These are phyloP conservation scores for Volucella bombylans DNA, from an alignment of 2,888 invertebrate genomes.

Conservation along the genomic window DNA sequence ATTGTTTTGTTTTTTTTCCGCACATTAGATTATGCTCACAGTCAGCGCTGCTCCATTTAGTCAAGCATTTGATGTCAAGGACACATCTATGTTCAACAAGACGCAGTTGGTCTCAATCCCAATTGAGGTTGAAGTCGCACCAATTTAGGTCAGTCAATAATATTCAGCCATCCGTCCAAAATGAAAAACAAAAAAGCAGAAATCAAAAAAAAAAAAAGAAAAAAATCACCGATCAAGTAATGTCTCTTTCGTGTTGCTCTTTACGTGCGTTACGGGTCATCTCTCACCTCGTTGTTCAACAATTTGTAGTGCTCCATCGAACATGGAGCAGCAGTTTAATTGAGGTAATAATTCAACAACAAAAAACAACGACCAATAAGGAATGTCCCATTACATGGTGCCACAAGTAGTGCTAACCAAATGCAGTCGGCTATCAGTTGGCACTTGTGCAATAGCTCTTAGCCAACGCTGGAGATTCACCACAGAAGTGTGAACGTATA, in stretches of 20 bases:
- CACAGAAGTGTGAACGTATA: no score
- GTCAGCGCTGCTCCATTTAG: constrained; percentile 25
- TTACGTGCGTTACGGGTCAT: no score
- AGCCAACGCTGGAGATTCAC: neutral
- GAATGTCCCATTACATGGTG: constrained; percentile 18
- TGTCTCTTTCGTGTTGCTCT: no score
- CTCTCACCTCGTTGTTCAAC: no score
- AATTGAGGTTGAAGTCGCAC: neutral
- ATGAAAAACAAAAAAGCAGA: constrained; percentile 10
- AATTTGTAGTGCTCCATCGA: no score
- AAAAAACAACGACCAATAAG: no score
- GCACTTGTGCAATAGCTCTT: constrained; percentile 37
- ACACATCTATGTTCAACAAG: constrained; percentile 34
- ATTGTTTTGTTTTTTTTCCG: constrained; percentile 39
- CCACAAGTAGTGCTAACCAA: neutral
- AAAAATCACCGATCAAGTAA: neutral
- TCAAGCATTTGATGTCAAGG: constrained; percentile 18
- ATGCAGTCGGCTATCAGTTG: constrained; percentile 5
- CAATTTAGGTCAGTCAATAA: constrained; percentile 47
- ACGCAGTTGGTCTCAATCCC: constrained; percentile 8
- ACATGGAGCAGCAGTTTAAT: no score
- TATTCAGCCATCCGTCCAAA: constrained; percentile 34
- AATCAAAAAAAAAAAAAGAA: neutral
- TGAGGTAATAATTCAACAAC: no score
- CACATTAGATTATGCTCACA: constrained; percentile 27